These are phyloP conservation scores for Girardinichthys multiradiatus DNA, from an alignment of 2,113 vertebrate species.

Conservation along the genomic window DNA sequence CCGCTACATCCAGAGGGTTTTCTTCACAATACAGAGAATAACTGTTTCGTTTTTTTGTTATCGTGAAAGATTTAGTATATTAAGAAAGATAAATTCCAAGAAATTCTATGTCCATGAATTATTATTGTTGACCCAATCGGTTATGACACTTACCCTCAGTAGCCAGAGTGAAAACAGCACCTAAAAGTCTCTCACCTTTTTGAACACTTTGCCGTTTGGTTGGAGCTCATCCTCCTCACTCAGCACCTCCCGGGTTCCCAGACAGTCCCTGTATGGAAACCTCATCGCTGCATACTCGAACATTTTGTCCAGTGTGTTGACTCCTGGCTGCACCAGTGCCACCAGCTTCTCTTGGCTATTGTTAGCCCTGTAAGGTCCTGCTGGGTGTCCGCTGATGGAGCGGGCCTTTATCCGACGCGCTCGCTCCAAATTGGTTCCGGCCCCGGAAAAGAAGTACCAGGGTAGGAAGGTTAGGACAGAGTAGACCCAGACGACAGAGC, in stretches of 20 bases:
- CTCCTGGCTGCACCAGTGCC: slow-evolving; percentile 85
- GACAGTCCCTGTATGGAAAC: slow-evolving; percentile 87
- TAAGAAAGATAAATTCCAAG: background rate
- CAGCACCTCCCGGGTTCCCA: slow-evolving; percentile 93
- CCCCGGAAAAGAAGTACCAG: slow-evolving; percentile 91
- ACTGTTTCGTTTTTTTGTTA: background rate
- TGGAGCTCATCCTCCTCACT: slow-evolving; percentile 97
- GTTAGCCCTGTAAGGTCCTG: slow-evolving; percentile 87
- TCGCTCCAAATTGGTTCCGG: slow-evolving; percentile 80
- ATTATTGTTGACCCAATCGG: background rate
- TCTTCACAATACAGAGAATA: background rate
- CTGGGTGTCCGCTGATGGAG: slow-evolving; percentile 81
- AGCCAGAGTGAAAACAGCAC: background rate
- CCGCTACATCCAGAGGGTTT: no score
- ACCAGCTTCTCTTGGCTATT: slow-evolving; percentile 85
- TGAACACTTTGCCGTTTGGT: slow-evolving; percentile 95
- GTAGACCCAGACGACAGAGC: slow-evolving; percentile 89
- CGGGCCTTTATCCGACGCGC: slow-evolving; percentile 88
- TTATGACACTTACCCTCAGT: background rate
- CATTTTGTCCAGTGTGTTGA: slow-evolving; percentile 93
- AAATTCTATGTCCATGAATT: background rate
- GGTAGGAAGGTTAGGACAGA: slow-evolving; percentile 91
- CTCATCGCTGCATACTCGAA: slow-evolving; percentile 87
- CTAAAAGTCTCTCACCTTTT: slow-evolving; percentile 85
- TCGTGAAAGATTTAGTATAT: background rate